Base-by-base conservation (phyloP, 2,888 invertebrate species). In the Spisula subtruncata region DNA sequence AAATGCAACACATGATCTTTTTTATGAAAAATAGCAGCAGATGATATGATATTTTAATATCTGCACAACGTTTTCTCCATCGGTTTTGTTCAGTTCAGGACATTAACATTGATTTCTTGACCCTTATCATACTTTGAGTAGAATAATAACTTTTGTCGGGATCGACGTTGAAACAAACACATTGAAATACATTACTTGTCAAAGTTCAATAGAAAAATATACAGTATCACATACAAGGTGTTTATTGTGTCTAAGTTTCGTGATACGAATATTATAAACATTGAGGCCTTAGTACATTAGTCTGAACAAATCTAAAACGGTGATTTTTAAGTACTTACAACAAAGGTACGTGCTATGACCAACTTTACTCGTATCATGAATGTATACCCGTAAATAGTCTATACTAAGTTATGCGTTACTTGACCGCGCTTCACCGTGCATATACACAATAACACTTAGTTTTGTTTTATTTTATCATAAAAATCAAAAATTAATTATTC, bases 321-420 rank as follows among this genome's bases (percentile, higher is more conserved):
- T 66, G 10, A 25, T 66, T n/a, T n/a, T 66, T 66, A 66, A 66
- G 25, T 66, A 25, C 25, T n/a, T 66, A n/a, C 10, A 66, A 66
- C 60, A 66, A 66, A 66, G 60, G 10, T 25, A 66, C 25, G 25
- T 66, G 60, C 60, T 66, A 66, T 66, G 60, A 66, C 25, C 60
- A 66, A n/a, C n/a, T 66, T 66, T 66, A 66, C 10, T 10, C 25
- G n/a, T 66, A 12, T 25, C n/a, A 6, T 25, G n/a, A 25, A 25
- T 25, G 25, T 66, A 66, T 66, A 56, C 20, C 0, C 4, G n/a
- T 20, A 56, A 6, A 20, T 20, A 56, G 6, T 14, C 41, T 20
- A 20, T 56, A 56, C 20, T 20, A 20, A 5, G 25, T 66, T 25
- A 25, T 66, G 6, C 25, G 60, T 25, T 66, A 66, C 51, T 51